Conservation (phyloP, 30 jellyfish, hydroid and myxozoan genomes). For the Mastigias papua region DNA sequence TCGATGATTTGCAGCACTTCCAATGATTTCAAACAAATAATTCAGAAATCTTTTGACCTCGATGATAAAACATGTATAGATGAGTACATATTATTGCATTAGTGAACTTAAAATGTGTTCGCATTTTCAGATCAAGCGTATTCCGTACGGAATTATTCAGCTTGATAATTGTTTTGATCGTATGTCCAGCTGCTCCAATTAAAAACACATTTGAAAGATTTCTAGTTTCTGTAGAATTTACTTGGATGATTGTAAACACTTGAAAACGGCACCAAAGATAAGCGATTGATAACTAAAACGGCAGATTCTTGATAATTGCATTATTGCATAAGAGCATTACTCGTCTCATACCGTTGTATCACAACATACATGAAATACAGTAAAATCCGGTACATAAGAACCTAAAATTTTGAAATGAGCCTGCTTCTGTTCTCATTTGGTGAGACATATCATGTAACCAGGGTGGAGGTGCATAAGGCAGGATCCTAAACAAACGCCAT, state of each 20-base stretch:
- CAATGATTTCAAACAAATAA: neutral
- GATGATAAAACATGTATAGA: neutral
- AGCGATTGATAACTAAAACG: neutral
- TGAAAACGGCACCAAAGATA: neutral
- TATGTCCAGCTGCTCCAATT: slow-evolving; percentile 2
- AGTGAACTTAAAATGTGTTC: neutral
- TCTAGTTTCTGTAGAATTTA: neutral
- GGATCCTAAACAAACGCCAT: too few relatives aligned
- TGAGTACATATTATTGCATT: neutral
- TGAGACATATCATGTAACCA: too few relatives aligned
- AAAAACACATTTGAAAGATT: neutral
- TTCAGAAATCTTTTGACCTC: slow-evolving; percentile 1
- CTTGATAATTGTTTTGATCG: slow-evolving; percentile 10
- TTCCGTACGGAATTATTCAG: neutral
- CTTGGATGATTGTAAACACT: neutral
- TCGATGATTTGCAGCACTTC: neutral
- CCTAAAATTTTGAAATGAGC: too few relatives aligned
- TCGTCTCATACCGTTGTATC: too few relatives aligned
- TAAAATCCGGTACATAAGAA: too few relatives aligned
- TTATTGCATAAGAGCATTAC: neutral
- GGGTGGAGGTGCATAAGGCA: too few relatives aligned
- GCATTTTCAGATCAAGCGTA: neutral
- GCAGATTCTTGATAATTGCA: neutral
- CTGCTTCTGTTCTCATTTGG: too few relatives aligned
- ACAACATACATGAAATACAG: too few relatives aligned